phyloP scores from a whole-genome alignment of 2,113 vertebrate genomes.

The Eretmochelys imbricata region DNA sequence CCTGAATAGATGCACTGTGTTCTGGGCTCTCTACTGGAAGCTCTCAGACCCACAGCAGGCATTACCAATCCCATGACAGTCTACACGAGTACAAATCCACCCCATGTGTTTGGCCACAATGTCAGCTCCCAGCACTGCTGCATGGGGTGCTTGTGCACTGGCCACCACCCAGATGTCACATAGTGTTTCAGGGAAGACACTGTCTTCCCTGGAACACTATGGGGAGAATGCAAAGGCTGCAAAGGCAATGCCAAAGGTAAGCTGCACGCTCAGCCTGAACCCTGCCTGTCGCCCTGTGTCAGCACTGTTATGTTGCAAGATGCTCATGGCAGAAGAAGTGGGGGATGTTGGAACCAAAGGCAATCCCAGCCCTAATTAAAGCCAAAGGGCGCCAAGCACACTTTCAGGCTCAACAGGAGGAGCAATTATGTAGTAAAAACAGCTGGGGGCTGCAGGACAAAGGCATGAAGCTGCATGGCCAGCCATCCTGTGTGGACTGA shows the following conservation, averaged over 20 bases:
- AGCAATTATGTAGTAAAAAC: background rate
- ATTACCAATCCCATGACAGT: background rate
- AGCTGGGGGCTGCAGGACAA: background rate
- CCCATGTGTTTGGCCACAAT: background rate
- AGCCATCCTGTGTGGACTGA: background rate
- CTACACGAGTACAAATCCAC: background rate
- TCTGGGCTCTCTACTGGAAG: background rate
- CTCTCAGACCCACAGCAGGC: background rate
- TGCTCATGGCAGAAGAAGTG: background rate
- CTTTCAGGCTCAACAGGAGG: background rate
- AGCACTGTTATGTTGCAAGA: background rate
- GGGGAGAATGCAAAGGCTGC: background rate
- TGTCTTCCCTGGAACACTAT: background rate
- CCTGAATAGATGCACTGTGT: background rate
- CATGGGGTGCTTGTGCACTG: background rate
- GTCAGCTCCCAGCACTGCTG: background rate
- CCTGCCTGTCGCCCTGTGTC: background rate
- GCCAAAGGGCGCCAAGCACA: background rate
- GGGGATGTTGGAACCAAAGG: background rate
- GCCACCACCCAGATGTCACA: no score
- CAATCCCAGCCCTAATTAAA: background rate
- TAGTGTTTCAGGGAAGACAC: background rate
- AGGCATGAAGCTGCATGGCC: background rate
- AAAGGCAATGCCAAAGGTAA: background rate
- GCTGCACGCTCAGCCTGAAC: background rate